phyloP scores from a whole-genome alignment of 2,113 vertebrate genomes.

The Ondatra zibethicus region DNA sequence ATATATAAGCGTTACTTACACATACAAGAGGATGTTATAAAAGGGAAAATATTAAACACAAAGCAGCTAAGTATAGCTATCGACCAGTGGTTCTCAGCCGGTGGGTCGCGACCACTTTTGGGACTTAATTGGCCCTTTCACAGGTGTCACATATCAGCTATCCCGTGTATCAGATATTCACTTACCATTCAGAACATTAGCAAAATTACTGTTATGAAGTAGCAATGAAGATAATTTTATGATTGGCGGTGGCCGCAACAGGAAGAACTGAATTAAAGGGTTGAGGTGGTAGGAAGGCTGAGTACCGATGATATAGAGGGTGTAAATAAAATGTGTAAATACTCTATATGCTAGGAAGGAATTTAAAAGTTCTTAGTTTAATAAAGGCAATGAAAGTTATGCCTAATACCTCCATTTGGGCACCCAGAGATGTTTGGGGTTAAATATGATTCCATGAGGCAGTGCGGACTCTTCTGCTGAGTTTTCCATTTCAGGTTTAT shows the following conservation, averaged over 20 bases:
- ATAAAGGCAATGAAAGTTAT: slow-evolving; percentile 38
- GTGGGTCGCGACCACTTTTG: background rate
- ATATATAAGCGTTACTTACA: slow-evolving; percentile 17
- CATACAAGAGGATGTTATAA: background rate
- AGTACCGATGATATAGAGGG: background rate
- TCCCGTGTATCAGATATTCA: background rate
- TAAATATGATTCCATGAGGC: background rate
- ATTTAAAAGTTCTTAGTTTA: background rate
- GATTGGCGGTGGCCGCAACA: background rate
- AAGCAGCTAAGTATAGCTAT: background rate
- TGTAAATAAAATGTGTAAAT: background rate
- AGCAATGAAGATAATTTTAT: background rate
- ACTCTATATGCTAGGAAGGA: background rate
- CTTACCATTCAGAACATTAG: background rate
- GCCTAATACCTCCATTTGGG: background rate
- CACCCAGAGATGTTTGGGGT: background rate
- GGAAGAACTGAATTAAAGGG: background rate
- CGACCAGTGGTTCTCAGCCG: background rate
- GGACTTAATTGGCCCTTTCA: background rate
- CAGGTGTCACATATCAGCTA: background rate
- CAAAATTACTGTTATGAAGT: background rate
- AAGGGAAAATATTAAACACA: slow-evolving; percentile 11
- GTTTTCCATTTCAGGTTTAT: slow-evolving; percentile 53
- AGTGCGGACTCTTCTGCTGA: slow-evolving; percentile 12
- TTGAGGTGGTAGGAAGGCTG: background rate